Percentiles rank a stretch among this genome's conserved stretches.
These are phyloP conservation scores for Molorchus minor DNA, from an alignment of 2,888 invertebrate species.

Conservation along the genomic window DNA sequence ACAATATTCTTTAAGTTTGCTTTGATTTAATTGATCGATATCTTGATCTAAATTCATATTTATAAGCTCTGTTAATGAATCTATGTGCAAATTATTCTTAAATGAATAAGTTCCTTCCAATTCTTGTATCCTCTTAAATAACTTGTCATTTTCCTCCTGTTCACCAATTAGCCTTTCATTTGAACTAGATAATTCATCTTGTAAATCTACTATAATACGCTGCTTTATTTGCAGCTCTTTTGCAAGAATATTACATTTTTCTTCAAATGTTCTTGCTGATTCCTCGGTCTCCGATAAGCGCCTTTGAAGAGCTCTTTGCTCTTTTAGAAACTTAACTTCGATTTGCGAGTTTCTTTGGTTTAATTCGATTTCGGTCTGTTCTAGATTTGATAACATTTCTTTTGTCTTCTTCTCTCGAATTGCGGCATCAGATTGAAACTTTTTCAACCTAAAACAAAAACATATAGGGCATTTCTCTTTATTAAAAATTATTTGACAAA, in stretches of 20 bases:
- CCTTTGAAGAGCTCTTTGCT: constrained; percentile 62
- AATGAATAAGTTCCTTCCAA: constrained; percentile 70
- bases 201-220: constrained; percentile 72
- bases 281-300: constrained; percentile 73
- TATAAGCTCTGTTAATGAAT: constrained; percentile 82
- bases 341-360: constrained; percentile 76
- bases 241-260: constrained; percentile 72
- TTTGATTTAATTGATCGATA: constrained; percentile 77
- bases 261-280: constrained; percentile 72
- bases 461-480: constrained; percentile 2
- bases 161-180: constrained; percentile 75
- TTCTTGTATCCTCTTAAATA: constrained; percentile 77
- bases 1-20: constrained; percentile 82
- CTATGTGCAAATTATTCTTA: constrained; percentile 69
- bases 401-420: constrained; percentile 79
- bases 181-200: constrained; percentile 73
- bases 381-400: constrained; percentile 77
- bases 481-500: constrained; percentile 13
- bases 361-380: constrained; percentile 80
- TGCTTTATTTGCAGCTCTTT: constrained; percentile 74
- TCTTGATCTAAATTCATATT: constrained; percentile 81
- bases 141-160: constrained; percentile 79
- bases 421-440: constrained; percentile 75
- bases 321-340: constrained; percentile 75
- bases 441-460: constrained; percentile 67